Evolutionary conservation across 2,888 invertebrate genomes (phyloP).

Genomic region (Drosophila quinaria): DNA sequence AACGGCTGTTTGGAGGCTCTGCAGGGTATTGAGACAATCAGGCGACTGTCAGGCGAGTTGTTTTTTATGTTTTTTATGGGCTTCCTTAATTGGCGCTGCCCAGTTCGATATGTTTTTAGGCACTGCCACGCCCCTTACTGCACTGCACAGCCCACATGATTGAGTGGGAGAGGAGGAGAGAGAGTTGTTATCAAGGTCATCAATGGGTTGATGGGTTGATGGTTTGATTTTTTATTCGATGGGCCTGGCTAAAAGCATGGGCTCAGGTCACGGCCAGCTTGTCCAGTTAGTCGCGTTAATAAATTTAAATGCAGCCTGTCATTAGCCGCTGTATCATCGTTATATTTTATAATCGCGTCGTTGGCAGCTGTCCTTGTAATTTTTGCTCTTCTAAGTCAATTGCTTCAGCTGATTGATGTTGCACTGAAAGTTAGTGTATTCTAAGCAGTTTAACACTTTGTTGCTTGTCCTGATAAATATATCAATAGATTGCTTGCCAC

Average conservation of each 20-base stretch:
- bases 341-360: slow-evolving; percentile 51
- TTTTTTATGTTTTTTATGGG: slow-evolving; percentile 68
- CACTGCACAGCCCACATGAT: slow-evolving; percentile 52
- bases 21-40: slow-evolving; percentile 56
- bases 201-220: slow-evolving; percentile 5
- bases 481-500: slow-evolving; percentile 6
- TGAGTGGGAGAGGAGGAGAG: slow-evolving; percentile 30
- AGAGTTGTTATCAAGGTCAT: slow-evolving; percentile 69
- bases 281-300: slow-evolving; percentile 52
- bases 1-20: slow-evolving; percentile 52
- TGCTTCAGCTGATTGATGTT: slow-evolving; percentile 10
- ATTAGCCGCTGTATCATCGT: slow-evolving; percentile 27
- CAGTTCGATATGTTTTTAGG: slow-evolving; percentile 55
- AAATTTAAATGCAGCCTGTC: slow-evolving; percentile 61
- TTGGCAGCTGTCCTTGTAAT: slow-evolving; percentile 43
- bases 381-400: slow-evolving; percentile 18
- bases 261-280: slow-evolving; percentile 40
- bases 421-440: background rate
- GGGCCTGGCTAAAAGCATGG: slow-evolving; percentile 22
- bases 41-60: slow-evolving; percentile 30
- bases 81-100: slow-evolving; percentile 71
- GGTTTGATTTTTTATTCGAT: slow-evolving; percentile 9
- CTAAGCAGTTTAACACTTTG: background rate
- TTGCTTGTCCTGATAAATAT: background rate
- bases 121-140: slow-evolving; percentile 51